Evolutionary conservation across 2,113 vertebrate genomes (phyloP).

Genomic region (Bagarius yarrelli): DNA sequence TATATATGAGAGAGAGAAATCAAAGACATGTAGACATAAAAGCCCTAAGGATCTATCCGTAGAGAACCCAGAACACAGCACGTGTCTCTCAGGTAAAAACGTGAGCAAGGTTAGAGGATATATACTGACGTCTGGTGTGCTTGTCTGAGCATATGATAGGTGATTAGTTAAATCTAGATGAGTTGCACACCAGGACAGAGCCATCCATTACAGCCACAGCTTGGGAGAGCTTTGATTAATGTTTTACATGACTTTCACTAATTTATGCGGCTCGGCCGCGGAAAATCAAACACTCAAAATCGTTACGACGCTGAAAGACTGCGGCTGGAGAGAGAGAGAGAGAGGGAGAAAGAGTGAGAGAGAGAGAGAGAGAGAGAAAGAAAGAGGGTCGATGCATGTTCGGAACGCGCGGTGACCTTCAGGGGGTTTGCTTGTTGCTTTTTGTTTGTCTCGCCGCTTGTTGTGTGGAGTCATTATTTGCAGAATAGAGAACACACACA

Average conservation of each 20-base stretch:
- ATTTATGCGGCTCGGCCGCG: conserved; percentile 46
- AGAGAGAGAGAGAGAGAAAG: not conserved
- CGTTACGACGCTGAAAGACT: conserved; percentile 30
- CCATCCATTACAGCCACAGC: conserved; percentile 39
- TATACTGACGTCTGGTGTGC: conserved; percentile 12
- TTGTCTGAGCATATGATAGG: conserved; percentile 26
- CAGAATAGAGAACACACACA: conserved; percentile 26
- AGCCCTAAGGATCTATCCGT: conserved; percentile 2
- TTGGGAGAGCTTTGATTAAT: conserved; percentile 50
- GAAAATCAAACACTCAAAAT: conserved; percentile 49
- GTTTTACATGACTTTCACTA: conserved; percentile 49
- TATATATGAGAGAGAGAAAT: too few species aligned
- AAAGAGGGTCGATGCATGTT: conserved; percentile 21
- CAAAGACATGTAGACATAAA: not conserved
- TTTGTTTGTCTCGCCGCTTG: conserved; percentile 35
- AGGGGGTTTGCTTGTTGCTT: conserved; percentile 38
- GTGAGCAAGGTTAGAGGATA: not conserved
- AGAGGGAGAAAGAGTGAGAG: not conserved
- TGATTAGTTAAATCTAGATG: conserved; percentile 40
- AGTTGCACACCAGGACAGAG: conserved; percentile 32
- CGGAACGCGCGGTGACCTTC: conserved; percentile 33
- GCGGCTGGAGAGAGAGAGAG: not conserved
- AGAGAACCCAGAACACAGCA: not conserved
- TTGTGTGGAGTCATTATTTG: conserved; percentile 48
- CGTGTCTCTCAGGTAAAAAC: not conserved